Evolutionary conservation across 2,113 vertebrate genomes (phyloP).

Genomic region (Hucho hucho): DNA sequence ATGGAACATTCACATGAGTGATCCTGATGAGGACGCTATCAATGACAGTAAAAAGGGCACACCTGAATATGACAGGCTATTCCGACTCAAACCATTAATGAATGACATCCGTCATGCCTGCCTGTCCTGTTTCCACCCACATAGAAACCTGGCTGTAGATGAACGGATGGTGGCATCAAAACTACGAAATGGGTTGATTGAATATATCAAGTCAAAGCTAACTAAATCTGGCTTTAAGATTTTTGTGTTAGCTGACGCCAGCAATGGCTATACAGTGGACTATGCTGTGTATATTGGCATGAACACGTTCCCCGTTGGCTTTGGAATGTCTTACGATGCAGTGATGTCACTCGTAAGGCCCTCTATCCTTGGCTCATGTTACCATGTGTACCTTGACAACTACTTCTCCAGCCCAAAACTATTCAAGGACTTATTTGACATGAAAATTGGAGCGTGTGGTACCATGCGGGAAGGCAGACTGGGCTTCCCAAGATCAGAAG

Average conservation of each 20-base stretch:
- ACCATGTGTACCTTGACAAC: constrained; percentile 11
- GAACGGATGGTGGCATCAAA: constrained; percentile 17
- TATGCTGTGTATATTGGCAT: constrained; percentile 11
- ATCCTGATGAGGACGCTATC: constrained; percentile 8
- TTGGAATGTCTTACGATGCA: constrained; percentile 27
- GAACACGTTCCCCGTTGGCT: background rate
- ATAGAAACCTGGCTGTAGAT: constrained; percentile 6
- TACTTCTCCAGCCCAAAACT: constrained; percentile 6
- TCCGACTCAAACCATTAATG: constrained; percentile 21
- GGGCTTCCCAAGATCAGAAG: background rate
- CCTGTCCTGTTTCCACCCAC: constrained; percentile 10
- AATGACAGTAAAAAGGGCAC: constrained; percentile 13
- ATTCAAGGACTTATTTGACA: background rate
- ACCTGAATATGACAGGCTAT: constrained; percentile 6
- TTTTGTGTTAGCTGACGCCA: constrained; percentile 24
- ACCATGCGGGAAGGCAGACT: background rate
- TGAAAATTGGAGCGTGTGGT: background rate
- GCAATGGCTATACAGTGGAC: constrained; percentile 30
- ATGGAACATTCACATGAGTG: constrained; percentile 24
- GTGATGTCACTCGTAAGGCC: background rate
- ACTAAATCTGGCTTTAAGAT: constrained; percentile 25
- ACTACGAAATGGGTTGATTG: background rate
- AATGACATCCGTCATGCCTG: constrained; percentile 2
- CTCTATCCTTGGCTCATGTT: background rate
- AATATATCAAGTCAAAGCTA: constrained; percentile 19